Conservation (phyloP, 2,113 vertebrate species). For the Anguilla rostrata region DNA sequence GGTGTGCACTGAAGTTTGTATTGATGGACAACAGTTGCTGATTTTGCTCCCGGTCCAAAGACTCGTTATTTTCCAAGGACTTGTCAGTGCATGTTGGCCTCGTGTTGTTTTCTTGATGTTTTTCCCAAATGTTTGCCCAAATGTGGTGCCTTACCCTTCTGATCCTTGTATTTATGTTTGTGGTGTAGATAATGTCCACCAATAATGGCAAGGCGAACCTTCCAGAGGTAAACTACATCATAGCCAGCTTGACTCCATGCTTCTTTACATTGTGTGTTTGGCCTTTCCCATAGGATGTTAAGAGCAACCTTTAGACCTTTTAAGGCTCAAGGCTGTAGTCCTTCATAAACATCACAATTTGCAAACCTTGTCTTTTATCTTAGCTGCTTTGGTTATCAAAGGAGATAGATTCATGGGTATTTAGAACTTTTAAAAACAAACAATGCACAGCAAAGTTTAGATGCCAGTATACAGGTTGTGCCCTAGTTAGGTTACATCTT, state of each 20-base stretch:
- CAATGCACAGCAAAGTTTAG: neutral
- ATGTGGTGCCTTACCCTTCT: constrained; percentile 36
- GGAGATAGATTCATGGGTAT: neutral
- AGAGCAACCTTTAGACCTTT: constrained; percentile 38
- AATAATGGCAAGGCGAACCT: constrained; percentile 77
- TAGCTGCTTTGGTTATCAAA: neutral
- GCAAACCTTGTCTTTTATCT: neutral
- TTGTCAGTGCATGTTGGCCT: neutral
- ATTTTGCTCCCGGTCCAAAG: neutral
- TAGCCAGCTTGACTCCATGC: constrained; percentile 51
- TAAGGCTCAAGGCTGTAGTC: constrained; percentile 23
- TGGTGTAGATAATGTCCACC: constrained; percentile 89
- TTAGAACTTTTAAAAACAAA: neutral
- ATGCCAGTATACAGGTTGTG: neutral
- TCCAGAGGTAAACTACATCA: constrained; percentile 75
- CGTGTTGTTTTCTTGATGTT: neutral
- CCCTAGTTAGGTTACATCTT: neutral
- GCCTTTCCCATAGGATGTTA: constrained; percentile 21
- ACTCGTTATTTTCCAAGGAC: neutral
- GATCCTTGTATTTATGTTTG: constrained; percentile 75
- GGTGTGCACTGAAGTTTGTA: neutral
- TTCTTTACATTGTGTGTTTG: constrained; percentile 44
- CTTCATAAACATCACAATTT: neutral
- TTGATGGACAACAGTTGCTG: neutral
- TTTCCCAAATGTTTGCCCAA: neutral